Conservation (phyloP, 2,113 vertebrate species). For the Leptocoma aspasia region DNA sequence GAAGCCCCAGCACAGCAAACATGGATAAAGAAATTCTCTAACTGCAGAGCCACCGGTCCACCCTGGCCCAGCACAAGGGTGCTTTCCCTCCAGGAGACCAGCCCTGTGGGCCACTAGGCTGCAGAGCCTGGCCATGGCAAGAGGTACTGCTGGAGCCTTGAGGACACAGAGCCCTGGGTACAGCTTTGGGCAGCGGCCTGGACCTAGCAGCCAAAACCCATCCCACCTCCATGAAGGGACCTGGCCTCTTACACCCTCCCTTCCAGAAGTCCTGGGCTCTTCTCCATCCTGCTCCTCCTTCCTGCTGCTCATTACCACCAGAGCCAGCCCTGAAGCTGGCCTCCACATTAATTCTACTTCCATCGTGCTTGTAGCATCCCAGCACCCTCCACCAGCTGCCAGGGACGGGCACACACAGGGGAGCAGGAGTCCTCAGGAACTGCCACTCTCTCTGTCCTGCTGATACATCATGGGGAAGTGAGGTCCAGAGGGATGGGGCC, state of each 20-base stretch:
- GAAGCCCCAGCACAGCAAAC: accelerated
- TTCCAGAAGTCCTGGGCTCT: background rate
- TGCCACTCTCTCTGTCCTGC: background rate
- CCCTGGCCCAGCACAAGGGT: background rate
- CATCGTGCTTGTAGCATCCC: background rate
- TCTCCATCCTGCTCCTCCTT: background rate
- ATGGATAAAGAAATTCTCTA: background rate
- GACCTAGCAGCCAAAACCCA: background rate
- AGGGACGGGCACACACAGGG: background rate
- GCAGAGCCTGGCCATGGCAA: accelerated
- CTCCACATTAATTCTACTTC: background rate
- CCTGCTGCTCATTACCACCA: accelerated
- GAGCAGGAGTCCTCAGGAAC: background rate
- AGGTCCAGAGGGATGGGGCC: background rate
- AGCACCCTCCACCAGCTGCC: background rate
- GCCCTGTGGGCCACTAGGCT: background rate
- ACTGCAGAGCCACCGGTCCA: background rate
- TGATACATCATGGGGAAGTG: accelerated
- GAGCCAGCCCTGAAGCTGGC: accelerated
- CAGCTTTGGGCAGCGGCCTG: background rate
- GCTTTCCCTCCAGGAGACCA: background rate
- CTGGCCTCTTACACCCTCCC: background rate
- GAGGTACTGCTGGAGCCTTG: background rate
- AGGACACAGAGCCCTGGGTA: background rate
- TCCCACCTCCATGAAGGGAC: background rate